A percentile compares a stretch with the other conserved stretches of the same genome.
Conservation (phyloP, 2,113 vertebrate species). For the Vimba vimba region DNA sequence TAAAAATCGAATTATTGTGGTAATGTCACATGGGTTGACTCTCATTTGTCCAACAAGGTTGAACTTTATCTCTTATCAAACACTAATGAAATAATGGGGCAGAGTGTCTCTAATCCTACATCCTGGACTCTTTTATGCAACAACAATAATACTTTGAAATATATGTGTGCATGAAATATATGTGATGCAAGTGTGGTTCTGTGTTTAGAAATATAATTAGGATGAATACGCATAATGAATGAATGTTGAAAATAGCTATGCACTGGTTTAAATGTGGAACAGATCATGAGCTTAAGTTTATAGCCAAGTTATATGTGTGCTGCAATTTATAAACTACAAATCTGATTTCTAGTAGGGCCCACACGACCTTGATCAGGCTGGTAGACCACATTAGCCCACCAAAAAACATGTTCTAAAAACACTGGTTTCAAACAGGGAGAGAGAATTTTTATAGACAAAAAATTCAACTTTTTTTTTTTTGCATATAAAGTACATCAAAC, state of each 20-base stretch:
- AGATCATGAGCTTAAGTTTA: neutral
- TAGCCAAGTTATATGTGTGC: neutral
- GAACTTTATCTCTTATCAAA: conserved; percentile 2
- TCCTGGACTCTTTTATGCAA: neutral
- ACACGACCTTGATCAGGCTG: neutral
- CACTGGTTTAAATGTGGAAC: neutral
- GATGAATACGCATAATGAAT: neutral
- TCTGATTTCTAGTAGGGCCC: neutral
- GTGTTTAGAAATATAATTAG: neutral
- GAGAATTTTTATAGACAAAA: neutral
- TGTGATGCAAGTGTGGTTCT: neutral
- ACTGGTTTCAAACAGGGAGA: neutral
- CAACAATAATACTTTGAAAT: neutral
- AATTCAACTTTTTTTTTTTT: neutral
- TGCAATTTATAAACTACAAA: neutral
- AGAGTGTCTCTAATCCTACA: neutral
- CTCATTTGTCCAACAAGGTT: neutral
- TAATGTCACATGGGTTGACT: neutral
- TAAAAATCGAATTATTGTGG: neutral
- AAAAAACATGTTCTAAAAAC: neutral
- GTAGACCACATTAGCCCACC: neutral
- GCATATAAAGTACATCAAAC: neutral
- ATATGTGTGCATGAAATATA: neutral
- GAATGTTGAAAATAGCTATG: neutral
- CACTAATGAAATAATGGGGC: neutral